Evolutionary conservation across 2,888 invertebrate genomes (phyloP).

Genomic region (Nemurella pictetii): DNA sequence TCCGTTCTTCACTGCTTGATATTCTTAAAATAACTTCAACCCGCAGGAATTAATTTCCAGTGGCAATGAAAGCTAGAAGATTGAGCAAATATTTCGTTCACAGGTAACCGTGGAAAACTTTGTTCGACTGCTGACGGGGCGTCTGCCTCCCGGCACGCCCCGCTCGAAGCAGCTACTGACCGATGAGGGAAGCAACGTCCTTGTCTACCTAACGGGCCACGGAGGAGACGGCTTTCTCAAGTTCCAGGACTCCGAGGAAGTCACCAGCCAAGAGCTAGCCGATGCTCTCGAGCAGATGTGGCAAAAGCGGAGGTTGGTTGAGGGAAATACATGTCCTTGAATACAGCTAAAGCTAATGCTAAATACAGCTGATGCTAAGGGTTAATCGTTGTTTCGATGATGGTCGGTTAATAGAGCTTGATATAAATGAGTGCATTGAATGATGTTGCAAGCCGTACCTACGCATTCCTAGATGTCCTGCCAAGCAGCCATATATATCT

Average conservation of each 20-base stretch:
- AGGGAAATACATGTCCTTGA: too few species aligned
- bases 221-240: constrained; percentile 99
- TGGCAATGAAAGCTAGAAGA: background rate
- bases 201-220: constrained; percentile 94
- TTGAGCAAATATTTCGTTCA: constrained; percentile 44
- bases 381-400: too few species aligned
- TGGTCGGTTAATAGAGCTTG: too few species aligned
- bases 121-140: constrained; percentile 90
- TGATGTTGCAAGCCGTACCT: too few species aligned
- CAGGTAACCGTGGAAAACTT: constrained; percentile 98
- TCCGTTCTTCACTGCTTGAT: too few species aligned
- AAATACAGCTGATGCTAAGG: too few species aligned
- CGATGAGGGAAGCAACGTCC: constrained; percentile 94
- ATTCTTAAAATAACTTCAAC: too few species aligned
- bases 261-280: constrained; percentile 96
- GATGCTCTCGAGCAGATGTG: constrained; percentile 99
- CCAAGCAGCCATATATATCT: constrained; percentile 32
- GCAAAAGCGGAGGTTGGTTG: constrained; percentile 84
- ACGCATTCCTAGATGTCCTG: too few species aligned
- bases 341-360: too few species aligned
- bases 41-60: too few species aligned
- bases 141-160: constrained; percentile 90
- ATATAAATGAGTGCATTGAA: too few species aligned
- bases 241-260: constrained; percentile 99
- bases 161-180: constrained; percentile 92